Evolutionary conservation across 2,888 invertebrate species (phyloP).

Genomic region (Pharmacophagus antenor): DNA sequence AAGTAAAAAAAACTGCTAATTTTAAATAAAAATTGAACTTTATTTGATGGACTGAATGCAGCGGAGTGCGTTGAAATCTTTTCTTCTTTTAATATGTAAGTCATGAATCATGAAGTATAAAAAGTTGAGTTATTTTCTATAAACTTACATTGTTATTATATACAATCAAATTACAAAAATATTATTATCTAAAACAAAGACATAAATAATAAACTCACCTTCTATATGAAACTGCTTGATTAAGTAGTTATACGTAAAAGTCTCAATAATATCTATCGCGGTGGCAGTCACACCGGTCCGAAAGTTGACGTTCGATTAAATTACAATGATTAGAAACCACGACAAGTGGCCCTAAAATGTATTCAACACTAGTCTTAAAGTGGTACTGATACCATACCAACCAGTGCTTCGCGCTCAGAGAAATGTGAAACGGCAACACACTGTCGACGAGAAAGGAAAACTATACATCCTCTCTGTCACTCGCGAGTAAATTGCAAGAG

Average conservation of each 20-base stretch:
- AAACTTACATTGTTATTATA: too few species aligned
- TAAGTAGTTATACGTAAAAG: constrained; percentile 31
- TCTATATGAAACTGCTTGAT: constrained; percentile 43
- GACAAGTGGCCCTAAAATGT: constrained; percentile 59
- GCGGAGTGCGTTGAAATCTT: constrained; percentile 57
- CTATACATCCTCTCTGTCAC: constrained; percentile 58
- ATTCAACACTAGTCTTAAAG: constrained; percentile 63
- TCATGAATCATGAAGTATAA: background rate
- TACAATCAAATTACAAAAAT: background rate
- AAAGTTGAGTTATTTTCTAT: too few species aligned
- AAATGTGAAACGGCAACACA: constrained; percentile 72
- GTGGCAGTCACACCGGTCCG: constrained; percentile 47
- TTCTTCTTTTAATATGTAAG: constrained; percentile 27
- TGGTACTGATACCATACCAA: constrained; percentile 68
- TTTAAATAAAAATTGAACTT: too few species aligned
- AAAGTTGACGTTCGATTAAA: constrained; percentile 54
- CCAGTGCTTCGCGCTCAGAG: constrained; percentile 57
- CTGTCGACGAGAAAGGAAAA: constrained; percentile 70
- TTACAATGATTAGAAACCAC: constrained; percentile 55
- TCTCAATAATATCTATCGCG: constrained; percentile 35
- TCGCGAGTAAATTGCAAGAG: constrained; percentile 48
- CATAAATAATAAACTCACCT: constrained; percentile 42
- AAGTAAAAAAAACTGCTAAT: too few species aligned
- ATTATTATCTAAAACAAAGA: constrained; percentile 8
- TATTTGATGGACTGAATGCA: too few species aligned